phyloP scores from a whole-genome alignment of 1,140 invertebrate species.

The Macrocentrus cingulum region DNA sequence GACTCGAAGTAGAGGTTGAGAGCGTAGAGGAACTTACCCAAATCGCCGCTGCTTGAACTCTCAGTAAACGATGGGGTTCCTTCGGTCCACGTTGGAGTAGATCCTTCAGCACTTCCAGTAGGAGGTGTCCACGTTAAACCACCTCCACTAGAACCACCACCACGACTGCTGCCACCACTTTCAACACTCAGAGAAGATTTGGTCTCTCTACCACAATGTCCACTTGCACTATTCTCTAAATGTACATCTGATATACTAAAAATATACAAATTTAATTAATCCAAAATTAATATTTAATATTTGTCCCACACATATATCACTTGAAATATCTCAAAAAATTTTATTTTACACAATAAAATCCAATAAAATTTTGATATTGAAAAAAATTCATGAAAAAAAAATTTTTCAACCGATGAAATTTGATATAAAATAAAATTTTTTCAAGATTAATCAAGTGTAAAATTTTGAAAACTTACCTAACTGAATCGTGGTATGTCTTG shows the following conservation, averaged over 20 bases:
- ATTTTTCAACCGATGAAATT: too few species aligned
- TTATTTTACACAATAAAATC: too few species aligned
- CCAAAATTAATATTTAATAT: too few species aligned
- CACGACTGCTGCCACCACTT: constrained; percentile 60
- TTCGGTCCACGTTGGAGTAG: constrained; percentile 97
- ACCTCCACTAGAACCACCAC: constrained; percentile 61
- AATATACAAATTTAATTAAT: too few species aligned
- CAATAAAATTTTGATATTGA: too few species aligned
- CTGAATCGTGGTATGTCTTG: constrained; percentile 53
- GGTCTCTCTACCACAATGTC: constrained; percentile 62
- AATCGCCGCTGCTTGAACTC: constrained; percentile 90
- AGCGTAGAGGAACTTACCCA: constrained; percentile 66
- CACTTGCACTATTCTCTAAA: constrained; percentile 56
- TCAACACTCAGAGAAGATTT: constrained; percentile 74
- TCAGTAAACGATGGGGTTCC: constrained; percentile 96
- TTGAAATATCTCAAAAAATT: too few species aligned
- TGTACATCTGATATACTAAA: constrained; percentile 54
- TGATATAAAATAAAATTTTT: too few species aligned
- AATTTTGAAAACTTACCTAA: constrained; percentile 43
- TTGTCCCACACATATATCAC: too few species aligned
- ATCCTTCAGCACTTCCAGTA: constrained; percentile 80
- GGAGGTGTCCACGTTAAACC: constrained; percentile 82
- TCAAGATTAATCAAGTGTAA: not conserved
- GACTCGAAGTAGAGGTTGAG: constrained; percentile 48
- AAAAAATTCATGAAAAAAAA: too few species aligned